A percentile compares a stretch with the other conserved stretches of the same genome.
phyloP scores from a whole-genome alignment of 2,888 invertebrate genomes.

The Mystacides longicornis region DNA sequence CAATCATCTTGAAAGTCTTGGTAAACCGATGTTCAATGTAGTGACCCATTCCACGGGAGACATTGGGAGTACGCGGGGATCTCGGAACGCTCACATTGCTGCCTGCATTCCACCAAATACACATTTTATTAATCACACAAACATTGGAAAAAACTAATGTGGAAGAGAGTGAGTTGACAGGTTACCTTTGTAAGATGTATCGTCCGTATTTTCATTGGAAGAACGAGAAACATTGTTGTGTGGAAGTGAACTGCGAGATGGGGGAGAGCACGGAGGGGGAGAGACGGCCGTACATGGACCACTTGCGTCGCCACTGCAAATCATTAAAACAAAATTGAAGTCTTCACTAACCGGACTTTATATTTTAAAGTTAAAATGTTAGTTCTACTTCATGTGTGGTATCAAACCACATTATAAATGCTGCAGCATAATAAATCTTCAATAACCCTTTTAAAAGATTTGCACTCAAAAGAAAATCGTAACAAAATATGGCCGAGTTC shows the following conservation, averaged over 20 bases:
- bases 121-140: not conserved
- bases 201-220: not conserved
- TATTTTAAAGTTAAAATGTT: too few species aligned
- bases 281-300: slow-evolving; percentile 1
- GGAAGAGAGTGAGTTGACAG: not conserved
- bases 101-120: not conserved
- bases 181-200: not conserved
- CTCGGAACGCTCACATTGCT: slow-evolving; percentile 34
- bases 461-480: too few species aligned
- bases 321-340: too few species aligned
- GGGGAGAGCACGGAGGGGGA: slow-evolving; percentile 4
- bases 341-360: too few species aligned
- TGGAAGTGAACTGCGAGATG: not conserved
- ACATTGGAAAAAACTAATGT: too few species aligned
- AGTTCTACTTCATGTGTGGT: too few species aligned
- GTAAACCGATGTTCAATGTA: slow-evolving; percentile 86
- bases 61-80: slow-evolving; percentile 68
- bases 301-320: slow-evolving; percentile 6
- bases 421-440: too few species aligned
- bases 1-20: slow-evolving; percentile 81
- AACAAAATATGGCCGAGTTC: too few species aligned
- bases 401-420: too few species aligned
- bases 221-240: slow-evolving; percentile 8
- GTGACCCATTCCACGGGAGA: slow-evolving; percentile 77
- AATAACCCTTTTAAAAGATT: too few species aligned